Evolutionary conservation across 2,113 vertebrate species (phyloP), one percentile per base, ranked within the genome.

Genomic region (Electrona antarctica): DNA sequence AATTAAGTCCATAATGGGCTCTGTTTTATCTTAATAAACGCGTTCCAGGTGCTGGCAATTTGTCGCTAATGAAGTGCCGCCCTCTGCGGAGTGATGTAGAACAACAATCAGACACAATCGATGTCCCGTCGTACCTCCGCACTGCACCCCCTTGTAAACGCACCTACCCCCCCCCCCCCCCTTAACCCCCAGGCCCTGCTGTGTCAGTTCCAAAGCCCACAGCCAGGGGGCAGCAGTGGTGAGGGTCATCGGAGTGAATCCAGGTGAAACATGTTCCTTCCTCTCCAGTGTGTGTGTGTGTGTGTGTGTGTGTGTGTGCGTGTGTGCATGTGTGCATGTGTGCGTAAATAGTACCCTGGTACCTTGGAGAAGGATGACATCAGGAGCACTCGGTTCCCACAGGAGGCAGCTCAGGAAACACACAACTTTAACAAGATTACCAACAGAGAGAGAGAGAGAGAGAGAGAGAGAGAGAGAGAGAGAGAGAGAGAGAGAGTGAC

Each of bases 51-150:
- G 92, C 87, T 89, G 78, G 68, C 85, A 91, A 89, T 93, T 91
- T 91, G 85, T 52, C 50, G 73, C 77, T 89, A 90, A 92, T 92
- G 88, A 92, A 91, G 89, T 91, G 86, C 86, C 85, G 87, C 88
- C 77, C 89, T 85, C 81, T 80, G 73, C 59, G 85, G 83, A 79
- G 84, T 49, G 59, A 74, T 80, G 74, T 67, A 74, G 78, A 83
- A 80, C 80, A 77, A 75, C 83, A 87, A 79, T 80, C 82, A 70
- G 69, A 70, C 51, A 59, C 21, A 67, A 79, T 73, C 72, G 50
- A 61, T 14, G 29, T 3, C 21, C 68, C 62, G 7, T 6, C 21
- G 14, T 60, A 15, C 8, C 9, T 60, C 57, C 51, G 21, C 41
- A 21, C n/a, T 15, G 3, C 56, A 8, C n/a, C 21, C 56, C n/a